phyloP scores from a whole-genome alignment of 2,888 invertebrate species.

The Drosophila peninsularis region DNA sequence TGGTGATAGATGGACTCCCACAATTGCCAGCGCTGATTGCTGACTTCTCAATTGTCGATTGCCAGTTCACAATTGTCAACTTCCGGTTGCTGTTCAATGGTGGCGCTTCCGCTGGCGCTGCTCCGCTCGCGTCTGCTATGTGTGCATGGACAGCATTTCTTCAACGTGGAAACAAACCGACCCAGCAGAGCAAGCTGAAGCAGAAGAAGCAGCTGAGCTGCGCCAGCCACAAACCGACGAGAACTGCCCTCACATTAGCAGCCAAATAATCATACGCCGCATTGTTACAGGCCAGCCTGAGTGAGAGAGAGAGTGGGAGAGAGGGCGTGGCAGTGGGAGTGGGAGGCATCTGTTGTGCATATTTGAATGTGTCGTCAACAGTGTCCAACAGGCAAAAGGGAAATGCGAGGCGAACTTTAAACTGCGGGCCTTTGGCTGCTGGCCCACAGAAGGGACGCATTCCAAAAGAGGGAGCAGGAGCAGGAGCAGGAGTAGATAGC shows the following conservation, averaged over 20 bases:
- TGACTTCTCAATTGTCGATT: conserved; percentile 43
- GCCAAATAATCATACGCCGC: conserved; percentile 76
- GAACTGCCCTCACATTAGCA: conserved; percentile 54
- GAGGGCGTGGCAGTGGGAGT: not conserved
- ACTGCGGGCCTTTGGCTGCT: conserved; percentile 61
- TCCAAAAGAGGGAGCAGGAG: not conserved
- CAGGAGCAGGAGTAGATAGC: conserved; percentile 30
- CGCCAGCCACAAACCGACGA: conserved; percentile 51
- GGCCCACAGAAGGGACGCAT: conserved; percentile 16
- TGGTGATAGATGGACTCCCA: conserved; percentile 2
- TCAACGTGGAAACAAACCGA: conserved; percentile 38
- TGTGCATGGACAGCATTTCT: conserved; percentile 29
- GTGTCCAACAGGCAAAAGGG: conserved; percentile 21
- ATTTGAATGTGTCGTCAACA: conserved; percentile 57
- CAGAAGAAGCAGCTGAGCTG: conserved; percentile 13
- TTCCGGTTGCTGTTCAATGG: conserved; percentile 54
- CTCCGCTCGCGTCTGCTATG: conserved; percentile 10
- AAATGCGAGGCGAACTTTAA: conserved; percentile 58
- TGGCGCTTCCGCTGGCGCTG: conserved; percentile 33
- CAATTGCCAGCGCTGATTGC: conserved; percentile 53
- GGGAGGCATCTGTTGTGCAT: conserved; percentile 42
- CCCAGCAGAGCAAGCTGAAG: not conserved
- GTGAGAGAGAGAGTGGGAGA: not conserved
- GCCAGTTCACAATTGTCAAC: conserved; percentile 40
- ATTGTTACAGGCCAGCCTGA: conserved; percentile 52